A percentile compares a stretch with the other conserved stretches of the same genome.
Conservation (phyloP, 1,140 invertebrate genomes). For the Macrobrachium nipponense region DNA sequence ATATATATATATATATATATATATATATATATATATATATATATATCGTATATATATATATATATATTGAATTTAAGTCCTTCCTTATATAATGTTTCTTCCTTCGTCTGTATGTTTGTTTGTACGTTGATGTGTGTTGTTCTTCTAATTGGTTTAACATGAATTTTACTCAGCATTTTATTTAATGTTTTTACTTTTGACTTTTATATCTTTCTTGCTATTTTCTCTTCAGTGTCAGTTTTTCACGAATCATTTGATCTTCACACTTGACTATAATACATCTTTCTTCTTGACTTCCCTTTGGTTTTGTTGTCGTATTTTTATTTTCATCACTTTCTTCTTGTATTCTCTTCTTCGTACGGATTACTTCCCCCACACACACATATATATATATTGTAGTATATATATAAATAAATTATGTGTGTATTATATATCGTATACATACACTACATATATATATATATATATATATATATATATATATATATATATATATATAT, state of each 20-base stretch:
- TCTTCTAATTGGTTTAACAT: too few relatives aligned
- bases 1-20: slow-evolving; percentile 5
- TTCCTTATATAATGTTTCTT: too few relatives aligned
- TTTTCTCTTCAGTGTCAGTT: too few relatives aligned
- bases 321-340: neutral
- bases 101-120: too few relatives aligned
- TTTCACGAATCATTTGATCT: neutral
- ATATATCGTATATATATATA: too few relatives aligned
- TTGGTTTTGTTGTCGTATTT: neutral
- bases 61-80: too few relatives aligned
- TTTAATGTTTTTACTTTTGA: too few relatives aligned
- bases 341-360: too few relatives aligned
- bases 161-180: too few relatives aligned
- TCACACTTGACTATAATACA: neutral
- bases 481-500: too few relatives aligned
- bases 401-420: slow-evolving; percentile 37
- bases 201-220: too few relatives aligned
- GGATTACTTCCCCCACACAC: neutral
- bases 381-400: slow-evolving; percentile 38
- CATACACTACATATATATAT: slow-evolving; percentile 32
- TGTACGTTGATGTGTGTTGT: too few relatives aligned
- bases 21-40: neutral
- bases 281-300: neutral
- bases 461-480: slow-evolving; percentile 21
- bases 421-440: slow-evolving; percentile 22